Conservation (phyloP, 2,113 vertebrate genomes). For the Malaclemys terrapin region DNA sequence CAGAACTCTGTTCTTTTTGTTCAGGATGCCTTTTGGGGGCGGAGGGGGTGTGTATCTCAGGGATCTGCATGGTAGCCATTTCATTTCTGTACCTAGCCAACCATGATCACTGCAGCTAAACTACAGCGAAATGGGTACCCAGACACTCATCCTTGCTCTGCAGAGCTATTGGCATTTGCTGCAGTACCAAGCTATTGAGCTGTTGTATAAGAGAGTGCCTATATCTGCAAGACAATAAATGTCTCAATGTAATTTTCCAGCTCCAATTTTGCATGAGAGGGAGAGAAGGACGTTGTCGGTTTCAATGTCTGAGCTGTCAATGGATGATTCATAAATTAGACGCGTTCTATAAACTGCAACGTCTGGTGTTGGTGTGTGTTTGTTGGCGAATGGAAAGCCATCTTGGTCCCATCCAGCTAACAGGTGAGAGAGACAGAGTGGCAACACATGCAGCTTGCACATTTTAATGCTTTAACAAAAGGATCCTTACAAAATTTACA, state of each 20-base stretch:
- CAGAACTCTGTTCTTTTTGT: no score
- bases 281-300: not conserved
- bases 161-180: not conserved
- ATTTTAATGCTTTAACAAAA: fast-evolving
- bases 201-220: not conserved
- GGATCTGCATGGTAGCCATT: not conserved
- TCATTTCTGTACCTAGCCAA: not conserved
- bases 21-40: no score
- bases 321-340: not conserved
- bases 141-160: not conserved
- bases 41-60: no score
- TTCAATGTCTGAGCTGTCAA: not conserved
- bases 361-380: not conserved
- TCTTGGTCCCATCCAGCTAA: not conserved
- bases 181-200: not conserved
- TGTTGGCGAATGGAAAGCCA: not conserved
- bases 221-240: not conserved
- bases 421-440: fast-evolving
- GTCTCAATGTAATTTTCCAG: not conserved
- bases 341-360: not conserved
- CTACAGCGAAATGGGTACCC: not conserved
- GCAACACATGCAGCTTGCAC: not conserved
- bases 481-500: not conserved
- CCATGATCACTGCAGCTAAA: not conserved
- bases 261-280: not conserved